Conservation (phyloP, 2,888 invertebrate genomes). For the Caenorhabditis sinica region DNA sequence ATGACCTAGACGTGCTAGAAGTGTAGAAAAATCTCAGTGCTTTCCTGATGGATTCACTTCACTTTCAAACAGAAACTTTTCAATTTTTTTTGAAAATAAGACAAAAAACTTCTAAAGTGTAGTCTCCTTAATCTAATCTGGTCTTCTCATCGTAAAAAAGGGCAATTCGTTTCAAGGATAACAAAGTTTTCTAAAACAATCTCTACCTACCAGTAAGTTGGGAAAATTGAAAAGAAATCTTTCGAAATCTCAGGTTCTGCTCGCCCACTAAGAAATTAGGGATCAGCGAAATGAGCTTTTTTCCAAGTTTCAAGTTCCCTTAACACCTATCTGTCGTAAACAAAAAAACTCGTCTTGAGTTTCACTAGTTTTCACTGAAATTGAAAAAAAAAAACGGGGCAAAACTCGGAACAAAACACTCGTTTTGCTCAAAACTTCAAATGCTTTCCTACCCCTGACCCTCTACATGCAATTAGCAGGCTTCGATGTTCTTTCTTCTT, state of each 20-base stretch:
- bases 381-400: conserved; percentile 23
- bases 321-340: conserved; percentile 16
- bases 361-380: conserved; percentile 25
- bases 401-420: conserved; percentile 6
- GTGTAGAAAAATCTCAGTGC: too few species aligned
- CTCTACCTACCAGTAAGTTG: background rate
- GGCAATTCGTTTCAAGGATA: conserved; percentile 9
- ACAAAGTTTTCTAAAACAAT: background rate
- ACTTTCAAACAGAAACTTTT: background rate
- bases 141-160: background rate
- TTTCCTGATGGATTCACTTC: too few species aligned
- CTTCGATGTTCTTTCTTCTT: conserved; percentile 18
- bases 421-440: conserved; percentile 12
- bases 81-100: conserved; percentile 1
- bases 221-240: too few species aligned
- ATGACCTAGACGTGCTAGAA: too few species aligned
- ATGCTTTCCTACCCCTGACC: background rate
- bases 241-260: too few species aligned
- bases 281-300: background rate
- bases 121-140: background rate
- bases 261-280: too few species aligned
- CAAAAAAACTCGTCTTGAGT: conserved; percentile 16
- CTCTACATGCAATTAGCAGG: conserved; percentile 42
- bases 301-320: background rate
- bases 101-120: background rate